A percentile compares a stretch with the other conserved stretches of the same genome.
phyloP scores from a whole-genome alignment of 2,797 vertebrate species.

The Onychomys arenicola region DNA sequence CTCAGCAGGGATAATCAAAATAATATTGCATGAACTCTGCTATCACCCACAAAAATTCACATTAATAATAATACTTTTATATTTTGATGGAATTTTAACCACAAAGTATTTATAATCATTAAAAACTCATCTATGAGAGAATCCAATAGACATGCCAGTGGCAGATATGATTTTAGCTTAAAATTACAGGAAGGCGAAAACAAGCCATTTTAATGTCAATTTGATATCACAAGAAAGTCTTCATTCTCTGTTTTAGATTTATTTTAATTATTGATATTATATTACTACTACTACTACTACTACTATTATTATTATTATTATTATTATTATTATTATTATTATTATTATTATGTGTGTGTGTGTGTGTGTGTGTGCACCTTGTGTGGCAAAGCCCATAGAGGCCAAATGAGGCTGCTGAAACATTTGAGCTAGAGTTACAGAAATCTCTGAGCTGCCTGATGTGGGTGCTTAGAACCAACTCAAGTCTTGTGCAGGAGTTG shows the following conservation, averaged over 20 bases:
- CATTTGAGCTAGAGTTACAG: neutral
- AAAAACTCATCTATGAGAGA: slow-evolving; percentile 42
- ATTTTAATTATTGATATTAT: neutral
- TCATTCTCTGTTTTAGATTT: neutral
- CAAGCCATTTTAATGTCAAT: neutral
- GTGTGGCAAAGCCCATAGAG: neutral
- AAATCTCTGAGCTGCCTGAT: neutral
- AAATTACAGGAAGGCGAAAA: neutral
- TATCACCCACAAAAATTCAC: slow-evolving; percentile 47
- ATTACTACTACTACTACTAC: too few species aligned
- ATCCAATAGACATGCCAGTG: neutral
- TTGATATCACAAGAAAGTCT: neutral
- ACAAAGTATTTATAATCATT: slow-evolving; percentile 43
- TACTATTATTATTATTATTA: neutral
- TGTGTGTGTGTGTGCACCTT: neutral
- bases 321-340: neutral
- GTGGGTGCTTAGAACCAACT: neutral
- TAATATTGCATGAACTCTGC: slow-evolving; percentile 48
- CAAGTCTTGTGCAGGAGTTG: neutral
- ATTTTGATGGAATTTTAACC: slow-evolving; percentile 61
- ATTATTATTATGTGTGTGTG: too few species aligned
- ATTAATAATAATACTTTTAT: slow-evolving; percentile 60
- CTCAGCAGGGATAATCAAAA: slow-evolving; percentile 71
- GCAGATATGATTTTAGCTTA: neutral
- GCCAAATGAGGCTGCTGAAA: neutral